Evolutionary conservation across 1,140 invertebrate genomes (phyloP).

Genomic region (Caenorhabditis remanei): DNA sequence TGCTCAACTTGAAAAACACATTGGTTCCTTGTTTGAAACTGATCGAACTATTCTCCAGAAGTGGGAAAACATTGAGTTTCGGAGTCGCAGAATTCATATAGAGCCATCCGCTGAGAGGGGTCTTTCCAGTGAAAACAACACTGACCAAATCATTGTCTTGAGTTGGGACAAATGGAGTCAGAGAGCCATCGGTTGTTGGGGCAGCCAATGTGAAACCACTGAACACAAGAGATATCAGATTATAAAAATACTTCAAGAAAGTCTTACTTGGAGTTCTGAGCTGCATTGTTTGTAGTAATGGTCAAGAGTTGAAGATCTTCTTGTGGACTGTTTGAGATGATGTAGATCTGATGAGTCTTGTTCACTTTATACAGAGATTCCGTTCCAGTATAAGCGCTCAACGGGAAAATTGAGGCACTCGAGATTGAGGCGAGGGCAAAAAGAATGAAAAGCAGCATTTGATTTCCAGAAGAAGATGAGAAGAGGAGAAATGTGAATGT

Average conservation of each 20-base stretch:
- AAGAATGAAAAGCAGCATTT: neutral
- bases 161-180: conserved; percentile 16
- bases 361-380: neutral
- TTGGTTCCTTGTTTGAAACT: conserved; percentile 48
- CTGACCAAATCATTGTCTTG: conserved; percentile 18
- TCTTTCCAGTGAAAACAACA: neutral
- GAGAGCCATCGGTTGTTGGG: conserved; percentile 6
- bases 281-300: neutral
- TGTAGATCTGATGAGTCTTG: neutral
- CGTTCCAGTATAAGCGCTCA: neutral
- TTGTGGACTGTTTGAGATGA: conserved; percentile 35
- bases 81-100: conserved; percentile 33
- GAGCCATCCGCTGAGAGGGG: neutral
- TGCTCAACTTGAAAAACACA: neutral
- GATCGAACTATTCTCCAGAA: conserved; percentile 37
- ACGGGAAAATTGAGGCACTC: neutral
- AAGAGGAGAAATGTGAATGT: neutral
- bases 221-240: neutral
- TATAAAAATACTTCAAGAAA: neutral
- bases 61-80: conserved; percentile 37
- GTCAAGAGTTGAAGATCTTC: neutral
- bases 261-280: neutral
- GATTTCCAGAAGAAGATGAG: neutral
- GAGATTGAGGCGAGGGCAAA: neutral
- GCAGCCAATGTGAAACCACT: conserved; percentile 15